phyloP scores from a whole-genome alignment of 2,797 vertebrate species.

The Periparus ater region DNA sequence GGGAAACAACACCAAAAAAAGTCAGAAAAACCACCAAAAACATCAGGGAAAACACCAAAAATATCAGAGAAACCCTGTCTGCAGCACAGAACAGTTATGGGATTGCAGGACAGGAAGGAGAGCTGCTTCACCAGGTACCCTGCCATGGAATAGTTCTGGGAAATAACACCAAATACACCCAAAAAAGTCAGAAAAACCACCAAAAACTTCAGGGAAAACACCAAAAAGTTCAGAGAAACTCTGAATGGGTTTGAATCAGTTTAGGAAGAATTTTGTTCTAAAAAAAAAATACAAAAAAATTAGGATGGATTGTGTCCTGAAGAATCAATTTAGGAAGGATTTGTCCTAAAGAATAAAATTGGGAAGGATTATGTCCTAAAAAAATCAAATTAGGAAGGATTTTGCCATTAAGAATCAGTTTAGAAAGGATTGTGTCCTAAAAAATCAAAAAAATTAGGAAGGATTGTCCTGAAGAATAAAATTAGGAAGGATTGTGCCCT shows the following conservation, averaged over 20 bases:
- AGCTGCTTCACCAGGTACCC: not conserved
- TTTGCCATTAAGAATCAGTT: too few relatives aligned
- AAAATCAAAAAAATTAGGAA: too few relatives aligned
- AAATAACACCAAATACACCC: not conserved
- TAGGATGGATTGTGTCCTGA: too few relatives aligned
- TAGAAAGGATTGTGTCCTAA: too few relatives aligned
- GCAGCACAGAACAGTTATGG: not conserved
- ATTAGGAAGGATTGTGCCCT: too few relatives aligned
- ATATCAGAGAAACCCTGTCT: not conserved
- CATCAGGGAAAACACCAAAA: slow-evolving; percentile 25
- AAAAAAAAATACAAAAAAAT: too few relatives aligned
- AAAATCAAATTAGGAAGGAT: too few relatives aligned
- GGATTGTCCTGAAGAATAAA: too few relatives aligned
- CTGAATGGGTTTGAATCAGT: too few relatives aligned
- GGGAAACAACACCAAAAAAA: slow-evolving; percentile 58
- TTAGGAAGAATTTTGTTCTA: not conserved
- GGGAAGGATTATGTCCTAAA: not conserved
- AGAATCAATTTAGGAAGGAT: too few relatives aligned
- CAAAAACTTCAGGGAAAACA: not conserved
- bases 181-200: not conserved
- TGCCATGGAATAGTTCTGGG: not conserved
- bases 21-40: too few relatives aligned
- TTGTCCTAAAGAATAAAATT: not conserved
- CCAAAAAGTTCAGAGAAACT: too few relatives aligned
- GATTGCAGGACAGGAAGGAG: not conserved